Evolutionary conservation across 2,888 invertebrate species (phyloP), one percentile per base, ranked within the genome.

Genomic region (Uloborus plumipes): DNA sequence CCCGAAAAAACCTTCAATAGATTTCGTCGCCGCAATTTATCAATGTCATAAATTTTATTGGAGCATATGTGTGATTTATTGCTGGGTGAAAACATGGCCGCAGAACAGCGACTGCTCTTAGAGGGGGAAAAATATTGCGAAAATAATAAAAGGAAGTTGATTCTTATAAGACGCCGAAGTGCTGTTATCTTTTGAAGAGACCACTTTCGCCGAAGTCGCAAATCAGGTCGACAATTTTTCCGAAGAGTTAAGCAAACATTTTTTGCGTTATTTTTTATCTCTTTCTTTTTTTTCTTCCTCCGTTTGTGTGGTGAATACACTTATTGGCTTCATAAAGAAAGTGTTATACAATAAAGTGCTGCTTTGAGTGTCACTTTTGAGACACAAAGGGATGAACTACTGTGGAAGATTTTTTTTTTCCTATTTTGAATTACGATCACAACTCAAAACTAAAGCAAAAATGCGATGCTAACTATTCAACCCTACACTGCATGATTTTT

Each of bases 31-130:
- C 69, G 61, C 76, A 39, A 62, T 76, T 69, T 69, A 76, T 76
- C 76, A 76, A 76, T 47, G 76, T 69, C 76, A 61, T 67, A 76
- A 76, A 69, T 69, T 69, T 76, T 61, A 76, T 76, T 69, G 69
- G 67, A 69, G 67, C 22, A 76, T 62, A 53, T 22, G 53, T 26
- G 76, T 76, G 76, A 76, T 76, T 76, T 76, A 76, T 76, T 31
- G 61, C 20, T 15, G 51, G 20, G 53, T 59, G 75, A 75, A 75
- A 75, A 59, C 67, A 67, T 20, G 31, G 59, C 67, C 22, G 47
- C 61, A 69, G 62, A 76, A 76, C 69, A 58, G 15, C 59, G 22
- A 59, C 62, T 62, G n/a, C 16, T 39, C 16, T 39, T 39, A n/a
- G 7, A 14, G 31, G 13, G 4, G 47, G 50, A 59, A 66, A 13